phyloP scores from a whole-genome alignment of 92 coral and sea anemone genomes.

The Diadumene lineata region DNA sequence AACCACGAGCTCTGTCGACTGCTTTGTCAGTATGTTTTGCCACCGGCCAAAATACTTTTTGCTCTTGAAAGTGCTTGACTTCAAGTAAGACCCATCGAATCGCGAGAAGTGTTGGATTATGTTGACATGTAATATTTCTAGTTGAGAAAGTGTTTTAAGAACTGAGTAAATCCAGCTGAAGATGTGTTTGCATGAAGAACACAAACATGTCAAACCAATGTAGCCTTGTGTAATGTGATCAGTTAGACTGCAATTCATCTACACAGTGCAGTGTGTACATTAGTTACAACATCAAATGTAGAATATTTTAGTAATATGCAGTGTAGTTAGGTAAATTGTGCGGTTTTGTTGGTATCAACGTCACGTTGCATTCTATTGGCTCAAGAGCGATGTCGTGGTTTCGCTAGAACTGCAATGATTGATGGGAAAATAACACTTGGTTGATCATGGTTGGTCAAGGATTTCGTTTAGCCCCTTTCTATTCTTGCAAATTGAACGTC shows the following conservation, averaged over 20 bases:
- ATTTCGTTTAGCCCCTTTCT: too few relatives aligned
- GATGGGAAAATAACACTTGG: neutral
- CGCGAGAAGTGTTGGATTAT: slow-evolving; percentile 7
- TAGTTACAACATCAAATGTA: too few relatives aligned
- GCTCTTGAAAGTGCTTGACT: slow-evolving; percentile 11
- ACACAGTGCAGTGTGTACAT: too few relatives aligned
- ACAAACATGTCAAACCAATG: slow-evolving; percentile 10
- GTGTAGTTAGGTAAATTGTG: too few relatives aligned
- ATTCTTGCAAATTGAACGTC: too few relatives aligned
- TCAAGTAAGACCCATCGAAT: neutral
- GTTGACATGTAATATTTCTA: slow-evolving; percentile 23
- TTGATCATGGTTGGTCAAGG: too few relatives aligned
- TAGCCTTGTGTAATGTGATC: neutral
- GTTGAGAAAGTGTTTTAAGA: slow-evolving; percentile 12
- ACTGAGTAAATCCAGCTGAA: slow-evolving; percentile 33
- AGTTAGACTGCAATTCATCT: neutral
- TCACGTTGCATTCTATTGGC: neutral
- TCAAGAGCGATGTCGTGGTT: neutral
- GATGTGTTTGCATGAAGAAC: neutral
- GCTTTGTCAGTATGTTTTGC: too few relatives aligned
- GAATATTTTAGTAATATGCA: too few relatives aligned
- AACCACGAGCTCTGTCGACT: too few relatives aligned
- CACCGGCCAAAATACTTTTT: neutral
- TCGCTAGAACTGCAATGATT: neutral
- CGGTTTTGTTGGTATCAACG: neutral